Evolutionary conservation across 53 echinoderm and acorn worm species (phyloP).

Genomic region (Henricia sp.): DNA sequence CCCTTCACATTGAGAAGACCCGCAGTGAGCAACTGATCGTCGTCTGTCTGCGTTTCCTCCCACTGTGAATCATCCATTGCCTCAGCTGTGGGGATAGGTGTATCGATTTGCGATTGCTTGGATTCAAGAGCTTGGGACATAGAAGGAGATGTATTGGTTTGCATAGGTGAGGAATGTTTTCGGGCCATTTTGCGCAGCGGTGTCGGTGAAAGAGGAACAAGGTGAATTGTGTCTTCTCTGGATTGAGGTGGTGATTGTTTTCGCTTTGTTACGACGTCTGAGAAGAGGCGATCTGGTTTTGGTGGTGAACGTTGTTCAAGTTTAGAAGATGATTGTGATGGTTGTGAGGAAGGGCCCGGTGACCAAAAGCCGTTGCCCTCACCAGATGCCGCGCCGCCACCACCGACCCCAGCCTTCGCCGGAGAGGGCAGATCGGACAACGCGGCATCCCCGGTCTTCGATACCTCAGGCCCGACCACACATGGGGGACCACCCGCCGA

Average conservation of each 20-base stretch:
- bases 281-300: neutral
- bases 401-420: no score
- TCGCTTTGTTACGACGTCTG: neutral
- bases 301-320: neutral
- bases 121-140: neutral
- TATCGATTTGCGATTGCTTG: neutral
- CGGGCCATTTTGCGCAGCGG: neutral
- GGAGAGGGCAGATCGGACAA: no score
- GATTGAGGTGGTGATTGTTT: neutral
- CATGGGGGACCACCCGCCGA: no score
- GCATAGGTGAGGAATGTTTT: neutral
- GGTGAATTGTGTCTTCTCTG: neutral
- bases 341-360: neutral
- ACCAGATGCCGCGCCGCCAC: neutral
- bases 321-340: neutral
- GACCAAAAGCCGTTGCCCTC: neutral
- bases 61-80: neutral
- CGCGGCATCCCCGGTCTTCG: no score
- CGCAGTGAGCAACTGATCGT: neutral
- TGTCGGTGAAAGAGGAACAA: neutral
- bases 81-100: neutral
- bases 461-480: no score
- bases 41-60: constrained; percentile 1
- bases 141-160: neutral
- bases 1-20: neutral